Evolutionary conservation across 2,797 vertebrate genomes (phyloP), one percentile per base, ranked within the genome.

Genomic region (Centropyge bicolor): DNA sequence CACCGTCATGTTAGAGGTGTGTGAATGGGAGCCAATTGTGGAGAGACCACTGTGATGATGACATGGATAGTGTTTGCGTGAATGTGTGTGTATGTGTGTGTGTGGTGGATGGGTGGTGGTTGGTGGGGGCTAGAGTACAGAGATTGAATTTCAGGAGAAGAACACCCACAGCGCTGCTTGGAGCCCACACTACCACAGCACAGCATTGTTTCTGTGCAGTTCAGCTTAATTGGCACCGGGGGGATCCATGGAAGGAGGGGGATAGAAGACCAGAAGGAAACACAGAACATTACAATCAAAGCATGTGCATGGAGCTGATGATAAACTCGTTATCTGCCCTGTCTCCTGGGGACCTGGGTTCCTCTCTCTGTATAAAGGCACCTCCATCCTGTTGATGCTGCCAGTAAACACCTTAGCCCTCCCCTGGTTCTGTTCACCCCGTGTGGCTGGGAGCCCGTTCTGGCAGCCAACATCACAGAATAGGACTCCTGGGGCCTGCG

Each of bases 191-290:
- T 51, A 83, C 90, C 94, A 96, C 86, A 97, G 96, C 94, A 92
- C 93, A 95, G 96, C 95, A 97, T 98, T 98, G 96, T 98, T 97
- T 98, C 95, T 96, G 95, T 97, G 94, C 94, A 95, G 95, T 95
- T 96, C 95, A 94, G 94, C 95, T 96, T 97, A 98, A 98, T 97
- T 98, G 97, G 96, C 95, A 96, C 95, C 93, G 85, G 89, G 96
- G 96, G 96, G 96, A 96, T 96, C 94, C 92, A 91, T 91, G 94
- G 93, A 95, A 95, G 94, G 95, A 96, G 87, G 84, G 88, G 94
- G 92, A 65, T 40, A 82, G 81, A 85, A 41, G 80, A 85, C 77
- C 74, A 94, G 90, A 93, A 96, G 96, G 97, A 98, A 97, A 95
- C 94, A 94, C 95, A 96, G 96, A 97, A 96, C 96, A 95, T 96